Conservation (phyloP, 2,113 vertebrate genomes). For the Monopterus albus region DNA sequence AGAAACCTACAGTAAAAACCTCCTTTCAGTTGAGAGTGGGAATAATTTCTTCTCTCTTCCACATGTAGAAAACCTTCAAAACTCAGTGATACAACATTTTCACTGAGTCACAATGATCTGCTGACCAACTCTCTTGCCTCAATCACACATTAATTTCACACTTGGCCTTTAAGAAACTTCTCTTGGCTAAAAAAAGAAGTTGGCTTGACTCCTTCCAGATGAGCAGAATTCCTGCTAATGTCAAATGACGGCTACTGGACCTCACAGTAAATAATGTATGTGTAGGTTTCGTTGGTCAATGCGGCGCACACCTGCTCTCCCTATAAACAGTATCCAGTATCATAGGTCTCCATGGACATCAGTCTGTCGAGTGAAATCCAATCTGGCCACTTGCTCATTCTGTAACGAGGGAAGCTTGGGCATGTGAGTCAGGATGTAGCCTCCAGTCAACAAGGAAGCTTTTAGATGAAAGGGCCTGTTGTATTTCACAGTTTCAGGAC, state of each 20-base stretch:
- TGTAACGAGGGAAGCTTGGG: constrained; percentile 60
- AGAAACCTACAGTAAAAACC: no score
- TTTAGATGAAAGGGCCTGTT: not conserved
- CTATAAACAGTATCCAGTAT: constrained; percentile 64
- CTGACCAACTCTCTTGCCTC: constrained; percentile 1
- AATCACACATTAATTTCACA: constrained; percentile 42
- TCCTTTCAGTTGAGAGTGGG: not conserved
- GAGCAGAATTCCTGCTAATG: constrained; percentile 56
- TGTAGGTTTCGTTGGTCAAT: constrained; percentile 43
- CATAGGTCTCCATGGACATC: constrained; percentile 58
- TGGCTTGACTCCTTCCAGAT: constrained; percentile 18
- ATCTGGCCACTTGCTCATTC: constrained; percentile 49
- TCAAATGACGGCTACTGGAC: constrained; percentile 55
- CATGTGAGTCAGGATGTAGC: constrained; percentile 25
- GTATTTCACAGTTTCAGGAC: not conserved
- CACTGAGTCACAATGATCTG: not conserved
- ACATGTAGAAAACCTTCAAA: not conserved
- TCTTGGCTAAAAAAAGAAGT: constrained; percentile 70
- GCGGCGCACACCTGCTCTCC: constrained; percentile 66
- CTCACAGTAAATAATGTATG: constrained; percentile 75
- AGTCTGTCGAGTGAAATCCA: constrained; percentile 63
- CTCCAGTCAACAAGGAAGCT: not conserved
- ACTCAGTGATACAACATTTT: not conserved
- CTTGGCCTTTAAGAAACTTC: constrained; percentile 50
- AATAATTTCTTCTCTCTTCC: not conserved